These are phyloP conservation scores for Cetoscarus ocellatus DNA, from an alignment of 2,797 vertebrate species.

Conservation along the genomic window DNA sequence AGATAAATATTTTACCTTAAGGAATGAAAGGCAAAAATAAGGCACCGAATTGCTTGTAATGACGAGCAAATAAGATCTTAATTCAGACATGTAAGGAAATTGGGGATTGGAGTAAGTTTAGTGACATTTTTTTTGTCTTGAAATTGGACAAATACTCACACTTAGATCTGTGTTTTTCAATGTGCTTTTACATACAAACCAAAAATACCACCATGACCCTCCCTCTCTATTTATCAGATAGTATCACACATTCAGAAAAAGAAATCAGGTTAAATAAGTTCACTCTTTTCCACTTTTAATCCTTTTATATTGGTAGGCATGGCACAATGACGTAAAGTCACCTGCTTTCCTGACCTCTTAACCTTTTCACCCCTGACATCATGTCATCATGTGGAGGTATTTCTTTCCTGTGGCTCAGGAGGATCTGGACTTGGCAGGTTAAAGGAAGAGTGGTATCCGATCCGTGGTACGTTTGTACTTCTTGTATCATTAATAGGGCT, in stretches of 20 bases:
- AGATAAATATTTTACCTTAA: no score
- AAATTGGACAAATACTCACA: no score
- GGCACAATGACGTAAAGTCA: conserved; percentile 67
- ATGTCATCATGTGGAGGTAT: conserved; percentile 56
- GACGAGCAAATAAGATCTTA: no score
- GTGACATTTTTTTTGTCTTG: no score
- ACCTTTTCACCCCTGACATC: conserved; percentile 71
- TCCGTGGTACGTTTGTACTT: conserved; percentile 79
- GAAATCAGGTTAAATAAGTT: not conserved
- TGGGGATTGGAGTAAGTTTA: no score
- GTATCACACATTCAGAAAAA: not conserved
- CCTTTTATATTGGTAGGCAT: conserved; percentile 34
- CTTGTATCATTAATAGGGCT: conserved; percentile 82
- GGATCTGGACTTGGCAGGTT: conserved; percentile 70
- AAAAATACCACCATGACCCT: no score
- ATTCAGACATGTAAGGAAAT: no score
- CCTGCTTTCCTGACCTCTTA: conserved; percentile 57
- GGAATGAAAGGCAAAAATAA: no score
- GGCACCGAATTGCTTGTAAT: no score
- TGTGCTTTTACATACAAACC: no score
- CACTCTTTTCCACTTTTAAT: conserved; percentile 10
- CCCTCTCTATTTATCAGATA: not conserved
- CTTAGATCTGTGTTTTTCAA: no score
- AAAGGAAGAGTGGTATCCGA: conserved; percentile 77
- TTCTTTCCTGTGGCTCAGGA: conserved; percentile 56